Evolutionary conservation across 1,140 invertebrate species (phyloP).

Genomic region (Agrilus planipennis): DNA sequence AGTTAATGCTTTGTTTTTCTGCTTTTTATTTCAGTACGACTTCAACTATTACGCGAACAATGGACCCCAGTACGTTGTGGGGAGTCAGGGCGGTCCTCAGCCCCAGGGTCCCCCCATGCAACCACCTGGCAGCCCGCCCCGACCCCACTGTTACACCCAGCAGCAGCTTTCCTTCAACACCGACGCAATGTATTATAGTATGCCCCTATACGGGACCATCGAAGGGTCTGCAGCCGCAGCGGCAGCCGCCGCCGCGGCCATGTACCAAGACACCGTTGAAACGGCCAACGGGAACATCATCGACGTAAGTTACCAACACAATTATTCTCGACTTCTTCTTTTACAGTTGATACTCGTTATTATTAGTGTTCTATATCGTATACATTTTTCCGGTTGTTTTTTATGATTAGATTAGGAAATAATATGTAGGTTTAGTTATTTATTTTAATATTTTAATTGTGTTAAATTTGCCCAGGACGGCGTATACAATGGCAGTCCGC

Average conservation of each 20-base stretch:
- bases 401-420: no score
- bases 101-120: conserved; percentile 16
- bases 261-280: conserved; percentile 22
- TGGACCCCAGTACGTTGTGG: conserved; percentile 21
- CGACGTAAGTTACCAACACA: conserved; percentile 11
- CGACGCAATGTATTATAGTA: conserved; percentile 22
- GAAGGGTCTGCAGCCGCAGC: no score
- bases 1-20: no score
- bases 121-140: conserved; percentile 20
- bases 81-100: conserved; percentile 14
- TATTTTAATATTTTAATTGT: no score
- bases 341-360: no score
- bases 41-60: conserved; percentile 27
- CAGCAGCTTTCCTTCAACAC: conserved; percentile 15
- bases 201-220: conserved; percentile 22
- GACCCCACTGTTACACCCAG: conserved; percentile 19
- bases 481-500: no score
- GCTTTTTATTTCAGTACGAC: conserved; percentile 27
- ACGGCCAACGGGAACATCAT: conserved; percentile 15
- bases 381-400: no score
- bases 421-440: no score
- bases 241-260: conserved; percentile 14
- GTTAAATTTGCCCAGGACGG: no score
- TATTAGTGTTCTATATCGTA: no score
- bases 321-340: conserved; percentile 1